Percentiles rank a stretch among this genome's conserved stretches.
Evolutionary conservation across 2,797 vertebrate genomes (phyloP).

Genomic region (Poecile montanus): DNA sequence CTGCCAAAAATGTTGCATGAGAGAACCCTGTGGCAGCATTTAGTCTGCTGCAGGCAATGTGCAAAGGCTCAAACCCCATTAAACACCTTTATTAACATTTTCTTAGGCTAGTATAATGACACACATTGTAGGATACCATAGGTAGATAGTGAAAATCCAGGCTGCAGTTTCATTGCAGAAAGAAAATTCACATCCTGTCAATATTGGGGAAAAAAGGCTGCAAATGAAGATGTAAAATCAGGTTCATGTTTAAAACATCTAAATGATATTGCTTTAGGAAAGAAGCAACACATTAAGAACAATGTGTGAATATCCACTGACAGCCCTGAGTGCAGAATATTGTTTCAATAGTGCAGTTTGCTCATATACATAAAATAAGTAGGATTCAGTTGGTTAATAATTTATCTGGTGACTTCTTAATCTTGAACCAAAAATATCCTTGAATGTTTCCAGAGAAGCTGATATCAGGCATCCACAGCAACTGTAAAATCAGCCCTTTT

Average conservation of each 20-base stretch:
- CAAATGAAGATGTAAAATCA: conserved; percentile 62
- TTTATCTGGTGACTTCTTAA: conserved; percentile 60
- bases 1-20: neutral
- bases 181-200: conserved; percentile 49
- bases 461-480: conserved; percentile 47
- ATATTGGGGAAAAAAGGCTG: neutral
- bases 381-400: conserved; percentile 50
- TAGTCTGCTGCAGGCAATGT: neutral
- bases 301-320: conserved; percentile 55
- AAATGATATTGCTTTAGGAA: conserved; percentile 59
- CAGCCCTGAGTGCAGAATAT: conserved; percentile 42
- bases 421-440: conserved; percentile 61
- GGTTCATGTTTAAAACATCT: conserved; percentile 69
- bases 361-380: conserved; percentile 51
- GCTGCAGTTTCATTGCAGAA: neutral
- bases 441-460: conserved; percentile 48
- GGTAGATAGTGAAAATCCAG: neutral
- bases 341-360: conserved; percentile 50
- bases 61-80: neutral
- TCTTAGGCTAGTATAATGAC: neutral
- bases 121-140: neutral
- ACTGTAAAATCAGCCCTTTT: conserved; percentile 56
- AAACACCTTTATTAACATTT: neutral
- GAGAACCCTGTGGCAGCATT: neutral
- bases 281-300: conserved; percentile 56